These are phyloP conservation scores for Schizopygopsis malacanthus DNA, from an alignment of 2,797 vertebrate species.

Conservation along the genomic window DNA sequence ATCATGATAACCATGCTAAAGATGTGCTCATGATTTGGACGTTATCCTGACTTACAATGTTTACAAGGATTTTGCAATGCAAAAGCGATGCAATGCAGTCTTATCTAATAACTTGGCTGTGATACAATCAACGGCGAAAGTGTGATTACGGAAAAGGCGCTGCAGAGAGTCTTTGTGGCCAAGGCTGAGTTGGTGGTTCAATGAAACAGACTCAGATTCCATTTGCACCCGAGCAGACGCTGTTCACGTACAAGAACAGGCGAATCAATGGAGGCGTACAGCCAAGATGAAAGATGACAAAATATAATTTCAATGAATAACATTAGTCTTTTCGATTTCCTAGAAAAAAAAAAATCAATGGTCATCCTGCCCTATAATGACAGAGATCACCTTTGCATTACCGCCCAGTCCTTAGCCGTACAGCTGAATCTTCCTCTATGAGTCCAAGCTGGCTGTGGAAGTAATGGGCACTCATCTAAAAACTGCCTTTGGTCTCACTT, in stretches of 20 bases:
- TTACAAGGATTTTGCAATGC: slow-evolving; percentile 16
- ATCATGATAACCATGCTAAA: slow-evolving; percentile 64
- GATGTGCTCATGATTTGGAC: slow-evolving; percentile 55
- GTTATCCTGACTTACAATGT: slow-evolving; percentile 27
- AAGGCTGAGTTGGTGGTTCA: background rate
- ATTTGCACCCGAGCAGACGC: slow-evolving; percentile 27
- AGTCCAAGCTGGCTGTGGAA: slow-evolving; percentile 22
- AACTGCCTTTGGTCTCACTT: slow-evolving; percentile 45
- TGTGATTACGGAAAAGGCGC: background rate
- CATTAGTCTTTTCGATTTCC: slow-evolving; percentile 53
- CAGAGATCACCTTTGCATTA: slow-evolving; percentile 41
- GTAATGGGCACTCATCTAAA: slow-evolving; percentile 48
- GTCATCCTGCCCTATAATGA: slow-evolving; percentile 47
- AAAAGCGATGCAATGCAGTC: background rate
- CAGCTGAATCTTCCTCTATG: slow-evolving; percentile 21
- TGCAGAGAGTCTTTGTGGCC: background rate
- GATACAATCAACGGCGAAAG: background rate
- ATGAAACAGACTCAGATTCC: slow-evolving; percentile 3
- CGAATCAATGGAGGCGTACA: slow-evolving; percentile 33
- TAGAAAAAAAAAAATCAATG: slow-evolving; percentile 29
- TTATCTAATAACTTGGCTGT: slow-evolving; percentile 5
- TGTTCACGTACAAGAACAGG: slow-evolving; percentile 27
- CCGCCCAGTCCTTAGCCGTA: slow-evolving; percentile 21
- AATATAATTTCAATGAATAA: slow-evolving; percentile 52
- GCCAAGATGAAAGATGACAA: slow-evolving; percentile 38